Evolutionary conservation across 2,888 invertebrate species (phyloP).

Genomic region (Luperina testacea): DNA sequence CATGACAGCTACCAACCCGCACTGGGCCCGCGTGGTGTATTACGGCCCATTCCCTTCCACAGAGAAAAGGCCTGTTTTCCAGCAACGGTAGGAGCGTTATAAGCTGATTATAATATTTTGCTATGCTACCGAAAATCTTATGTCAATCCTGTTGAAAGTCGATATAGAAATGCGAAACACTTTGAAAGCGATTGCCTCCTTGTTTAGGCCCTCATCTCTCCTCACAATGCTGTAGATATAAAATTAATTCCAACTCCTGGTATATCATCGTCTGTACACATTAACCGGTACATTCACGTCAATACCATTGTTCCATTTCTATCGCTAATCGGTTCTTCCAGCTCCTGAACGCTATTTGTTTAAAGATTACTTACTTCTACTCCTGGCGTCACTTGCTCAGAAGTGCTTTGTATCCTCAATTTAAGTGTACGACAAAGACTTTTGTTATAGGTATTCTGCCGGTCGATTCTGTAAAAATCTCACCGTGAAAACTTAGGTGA

Average conservation of each 20-base stretch:
- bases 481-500: too few species aligned
- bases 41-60: too few species aligned
- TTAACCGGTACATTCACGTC: conserved; percentile 34
- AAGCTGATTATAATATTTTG: too few species aligned
- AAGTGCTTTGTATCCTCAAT: neutral
- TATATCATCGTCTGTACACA: neutral
- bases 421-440: neutral
- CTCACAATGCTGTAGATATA: neutral
- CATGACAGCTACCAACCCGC: too few species aligned
- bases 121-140: too few species aligned
- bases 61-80: too few species aligned
- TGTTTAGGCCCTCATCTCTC: neutral
- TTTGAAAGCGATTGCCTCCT: too few species aligned
- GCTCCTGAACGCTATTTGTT: conserved; percentile 20
- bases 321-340: conserved; percentile 55
- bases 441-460: neutral
- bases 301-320: conserved; percentile 57
- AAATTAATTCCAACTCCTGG: conserved; percentile 31
- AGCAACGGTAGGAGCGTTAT: too few species aligned
- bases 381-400: neutral
- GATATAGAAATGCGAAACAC: too few species aligned
- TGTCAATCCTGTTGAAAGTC: too few species aligned
- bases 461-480: too few species aligned
- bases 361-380: neutral
- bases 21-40: too few species aligned